phyloP scores from a whole-genome alignment of 2,113 vertebrate genomes.

The Nyctereutes procyonoides region DNA sequence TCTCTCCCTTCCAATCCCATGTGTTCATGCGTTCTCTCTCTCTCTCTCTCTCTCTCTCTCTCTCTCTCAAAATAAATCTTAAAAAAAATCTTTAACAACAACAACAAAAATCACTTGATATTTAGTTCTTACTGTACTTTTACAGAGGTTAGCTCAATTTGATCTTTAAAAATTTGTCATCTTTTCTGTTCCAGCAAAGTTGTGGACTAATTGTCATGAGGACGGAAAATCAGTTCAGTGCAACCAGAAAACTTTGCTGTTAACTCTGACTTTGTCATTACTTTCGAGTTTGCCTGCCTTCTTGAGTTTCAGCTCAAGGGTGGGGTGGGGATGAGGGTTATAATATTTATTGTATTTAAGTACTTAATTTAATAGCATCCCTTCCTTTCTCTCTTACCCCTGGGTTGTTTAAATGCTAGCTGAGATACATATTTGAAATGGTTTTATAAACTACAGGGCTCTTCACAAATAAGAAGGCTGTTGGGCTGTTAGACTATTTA shows the following conservation, averaged over 20 bases:
- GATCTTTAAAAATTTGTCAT: background rate
- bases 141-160: background rate
- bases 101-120: background rate
- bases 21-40: background rate
- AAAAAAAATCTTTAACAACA: background rate
- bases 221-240: accelerated
- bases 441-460: background rate
- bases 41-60: background rate
- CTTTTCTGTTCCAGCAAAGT: background rate
- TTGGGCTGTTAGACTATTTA: background rate
- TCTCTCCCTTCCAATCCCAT: background rate
- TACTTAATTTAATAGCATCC: background rate
- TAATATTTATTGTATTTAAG: background rate
- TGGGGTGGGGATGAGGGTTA: accelerated
- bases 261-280: background rate
- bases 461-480: background rate
- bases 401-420: background rate
- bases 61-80: background rate
- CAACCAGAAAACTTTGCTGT: background rate
- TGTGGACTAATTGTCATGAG: background rate
- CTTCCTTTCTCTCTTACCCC: background rate
- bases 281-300: background rate
- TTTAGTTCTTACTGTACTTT: background rate
- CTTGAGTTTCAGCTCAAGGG: background rate
- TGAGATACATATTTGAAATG: background rate